Evolutionary conservation across 2,797 vertebrate species (phyloP).

Genomic region (Channa striata): DNA sequence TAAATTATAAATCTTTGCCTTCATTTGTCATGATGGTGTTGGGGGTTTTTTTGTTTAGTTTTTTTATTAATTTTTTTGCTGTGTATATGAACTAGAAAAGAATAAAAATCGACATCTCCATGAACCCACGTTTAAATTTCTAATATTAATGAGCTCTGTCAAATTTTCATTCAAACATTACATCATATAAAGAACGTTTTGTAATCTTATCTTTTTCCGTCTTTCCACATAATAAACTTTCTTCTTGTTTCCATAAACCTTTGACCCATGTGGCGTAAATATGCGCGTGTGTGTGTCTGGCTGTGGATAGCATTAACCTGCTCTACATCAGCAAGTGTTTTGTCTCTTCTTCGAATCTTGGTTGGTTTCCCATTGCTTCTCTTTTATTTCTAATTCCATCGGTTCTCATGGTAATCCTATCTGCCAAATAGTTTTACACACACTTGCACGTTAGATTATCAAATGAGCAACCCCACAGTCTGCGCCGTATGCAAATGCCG

Average conservation of each 20-base stretch:
- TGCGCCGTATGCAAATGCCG: slow-evolving; percentile 29
- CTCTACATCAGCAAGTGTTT: slow-evolving; percentile 67
- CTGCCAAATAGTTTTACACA: slow-evolving; percentile 63
- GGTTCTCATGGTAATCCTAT: slow-evolving; percentile 31
- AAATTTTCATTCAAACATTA: slow-evolving; percentile 53
- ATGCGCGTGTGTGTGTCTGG: slow-evolving; percentile 22
- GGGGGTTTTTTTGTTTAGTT: slow-evolving; percentile 27
- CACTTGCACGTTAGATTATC: slow-evolving; percentile 38
- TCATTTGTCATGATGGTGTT: slow-evolving; percentile 26
- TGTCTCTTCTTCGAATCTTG: slow-evolving; percentile 63
- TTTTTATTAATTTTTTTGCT: slow-evolving; percentile 17
- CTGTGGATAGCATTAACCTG: slow-evolving; percentile 55
- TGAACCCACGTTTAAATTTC: slow-evolving; percentile 19
- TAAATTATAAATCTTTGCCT: slow-evolving; percentile 14
- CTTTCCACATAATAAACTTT: slow-evolving; percentile 64
- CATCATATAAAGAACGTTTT: slow-evolving; percentile 55
- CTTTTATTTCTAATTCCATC: slow-evolving; percentile 40
- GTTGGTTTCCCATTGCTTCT: slow-evolving; percentile 47
- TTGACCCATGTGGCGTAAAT: slow-evolving; percentile 46
- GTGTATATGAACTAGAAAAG: slow-evolving; percentile 30
- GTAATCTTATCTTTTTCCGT: slow-evolving; percentile 49
- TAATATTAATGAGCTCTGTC: slow-evolving; percentile 43
- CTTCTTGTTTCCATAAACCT: slow-evolving; percentile 50
- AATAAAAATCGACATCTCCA: slow-evolving; percentile 33
- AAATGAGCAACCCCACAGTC: slow-evolving; percentile 19